A percentile compares a stretch with the other conserved stretches of the same genome.
These are phyloP conservation scores for Rhinella marina DNA, from an alignment of 2,797 vertebrate species.

Conservation along the genomic window DNA sequence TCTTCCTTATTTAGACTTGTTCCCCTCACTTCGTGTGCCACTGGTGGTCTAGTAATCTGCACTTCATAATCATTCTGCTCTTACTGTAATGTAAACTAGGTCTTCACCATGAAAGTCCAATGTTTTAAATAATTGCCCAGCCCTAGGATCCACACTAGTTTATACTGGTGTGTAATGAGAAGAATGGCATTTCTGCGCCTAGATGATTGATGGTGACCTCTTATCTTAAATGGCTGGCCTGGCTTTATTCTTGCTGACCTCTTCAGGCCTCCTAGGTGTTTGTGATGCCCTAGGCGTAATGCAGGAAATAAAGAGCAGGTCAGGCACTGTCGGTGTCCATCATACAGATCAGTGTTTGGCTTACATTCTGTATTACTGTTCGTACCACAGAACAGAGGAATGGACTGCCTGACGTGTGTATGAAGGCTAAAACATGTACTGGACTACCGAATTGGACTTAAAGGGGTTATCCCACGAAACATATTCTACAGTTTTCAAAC, in stretches of 20 bases:
- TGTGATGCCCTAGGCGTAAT: conserved; percentile 7
- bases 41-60: too few species aligned
- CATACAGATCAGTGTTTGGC: too few species aligned
- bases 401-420: too few species aligned
- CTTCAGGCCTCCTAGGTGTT: conserved; percentile 1
- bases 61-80: too few species aligned
- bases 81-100: too few species aligned
- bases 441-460: not conserved
- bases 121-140: not conserved
- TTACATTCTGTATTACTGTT: too few species aligned
- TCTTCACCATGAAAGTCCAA: too few species aligned
- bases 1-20: too few species aligned
- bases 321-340: too few species aligned
- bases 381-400: too few species aligned
- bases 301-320: not conserved
- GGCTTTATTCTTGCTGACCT: conserved; percentile 19
- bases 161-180: not conserved
- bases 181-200: not conserved
- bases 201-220: conserved; percentile 9
- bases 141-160: not conserved
- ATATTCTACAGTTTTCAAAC: too few species aligned
- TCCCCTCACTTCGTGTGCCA: too few species aligned
- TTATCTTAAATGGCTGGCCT: conserved; percentile 15
- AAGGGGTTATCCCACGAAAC: not conserved
- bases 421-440: not conserved